phyloP scores from a whole-genome alignment of 1,140 invertebrate genomes.

The Wasmannia auropunctata region DNA sequence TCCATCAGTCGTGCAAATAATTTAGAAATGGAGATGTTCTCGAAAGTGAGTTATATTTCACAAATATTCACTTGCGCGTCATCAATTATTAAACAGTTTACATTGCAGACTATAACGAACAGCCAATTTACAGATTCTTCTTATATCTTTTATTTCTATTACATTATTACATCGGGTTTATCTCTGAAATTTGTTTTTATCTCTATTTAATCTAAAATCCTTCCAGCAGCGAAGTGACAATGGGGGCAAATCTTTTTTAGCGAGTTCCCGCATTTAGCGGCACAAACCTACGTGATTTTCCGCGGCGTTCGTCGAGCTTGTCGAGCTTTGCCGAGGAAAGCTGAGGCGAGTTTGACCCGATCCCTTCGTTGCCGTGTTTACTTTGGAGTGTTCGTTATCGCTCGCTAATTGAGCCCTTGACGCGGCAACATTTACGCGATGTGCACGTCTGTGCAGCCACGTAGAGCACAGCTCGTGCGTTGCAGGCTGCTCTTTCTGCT shows the following conservation, averaged over 20 bases:
- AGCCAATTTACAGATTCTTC: background rate
- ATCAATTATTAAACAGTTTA: background rate
- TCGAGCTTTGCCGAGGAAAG: constrained; percentile 23
- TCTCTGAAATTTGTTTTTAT: background rate
- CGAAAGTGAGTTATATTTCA: background rate
- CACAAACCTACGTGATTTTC: constrained; percentile 63
- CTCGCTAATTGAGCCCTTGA: constrained; percentile 76
- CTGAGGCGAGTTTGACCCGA: constrained; percentile 31
- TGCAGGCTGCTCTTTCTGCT: constrained; percentile 35
- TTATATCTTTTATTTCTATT: background rate
- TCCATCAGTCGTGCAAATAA: constrained; percentile 20
- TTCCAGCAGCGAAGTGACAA: background rate
- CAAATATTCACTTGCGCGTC: background rate
- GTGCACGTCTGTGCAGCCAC: constrained; percentile 32
- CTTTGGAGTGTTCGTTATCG: constrained; percentile 76
- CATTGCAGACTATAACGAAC: background rate
- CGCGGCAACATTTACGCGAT: constrained; percentile 70
- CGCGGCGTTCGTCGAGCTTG: constrained; percentile 44
- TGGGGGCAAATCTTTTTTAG: constrained; percentile 27
- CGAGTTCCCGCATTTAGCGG: background rate
- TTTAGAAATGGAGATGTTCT: constrained; percentile 9
- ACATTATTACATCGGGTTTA: background rate
- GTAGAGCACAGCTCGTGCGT: background rate
- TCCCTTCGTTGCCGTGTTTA: constrained; percentile 69
- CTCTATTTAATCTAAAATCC: background rate